Evolutionary conservation across 2,888 invertebrate genomes (phyloP).

Genomic region (Nephrotoma appendiculata): DNA sequence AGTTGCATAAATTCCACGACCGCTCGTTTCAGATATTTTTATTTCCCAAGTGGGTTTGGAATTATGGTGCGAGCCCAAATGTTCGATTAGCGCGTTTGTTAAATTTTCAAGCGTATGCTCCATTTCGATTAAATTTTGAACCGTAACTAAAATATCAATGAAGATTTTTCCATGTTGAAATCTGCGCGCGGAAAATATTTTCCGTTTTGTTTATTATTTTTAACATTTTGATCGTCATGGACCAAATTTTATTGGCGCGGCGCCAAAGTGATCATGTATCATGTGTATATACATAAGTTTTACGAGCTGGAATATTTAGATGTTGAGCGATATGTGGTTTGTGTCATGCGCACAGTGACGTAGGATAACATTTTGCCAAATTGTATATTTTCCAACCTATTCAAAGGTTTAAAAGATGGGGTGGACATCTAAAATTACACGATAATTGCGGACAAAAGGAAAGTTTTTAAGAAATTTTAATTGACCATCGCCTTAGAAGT

Average conservation of each 20-base stretch:
- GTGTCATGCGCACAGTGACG: neutral
- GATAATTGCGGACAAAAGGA: neutral
- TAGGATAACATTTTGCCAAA: neutral
- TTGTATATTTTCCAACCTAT: neutral
- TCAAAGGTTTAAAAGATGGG: neutral
- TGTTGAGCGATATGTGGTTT: neutral
- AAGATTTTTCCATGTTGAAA: neutral
- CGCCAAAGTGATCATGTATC: neutral
- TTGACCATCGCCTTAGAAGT: neutral
- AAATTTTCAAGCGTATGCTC: neutral
- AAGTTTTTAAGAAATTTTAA: neutral
- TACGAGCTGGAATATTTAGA: neutral
- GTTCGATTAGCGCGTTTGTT: neutral
- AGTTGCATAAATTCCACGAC: conserved; percentile 56
- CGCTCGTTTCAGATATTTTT: conserved; percentile 43
- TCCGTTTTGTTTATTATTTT: neutral
- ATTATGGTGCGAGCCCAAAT: neutral
- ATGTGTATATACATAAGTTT: neutral
- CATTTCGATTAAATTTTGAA: neutral
- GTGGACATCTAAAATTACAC: neutral
- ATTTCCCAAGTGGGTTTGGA: conserved; percentile 39
- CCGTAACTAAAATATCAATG: neutral
- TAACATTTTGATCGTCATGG: neutral
- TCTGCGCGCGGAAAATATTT: neutral
- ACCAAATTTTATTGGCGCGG: neutral